Evolutionary conservation across 2,888 invertebrate species (phyloP), one percentile per base, ranked within the genome.

Genomic region (Spodoptera picta): DNA sequence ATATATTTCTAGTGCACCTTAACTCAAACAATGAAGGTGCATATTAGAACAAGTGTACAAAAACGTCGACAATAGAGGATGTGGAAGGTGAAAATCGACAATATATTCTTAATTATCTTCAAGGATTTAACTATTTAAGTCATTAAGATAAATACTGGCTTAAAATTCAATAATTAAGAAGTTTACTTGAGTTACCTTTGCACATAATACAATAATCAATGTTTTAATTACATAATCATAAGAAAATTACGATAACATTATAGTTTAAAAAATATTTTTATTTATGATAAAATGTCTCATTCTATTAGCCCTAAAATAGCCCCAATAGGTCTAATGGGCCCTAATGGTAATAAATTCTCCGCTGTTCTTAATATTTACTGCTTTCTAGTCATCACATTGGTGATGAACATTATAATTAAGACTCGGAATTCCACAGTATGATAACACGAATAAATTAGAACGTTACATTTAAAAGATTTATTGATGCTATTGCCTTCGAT

Each of bases 391-490:
- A 51, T 7, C 58, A 69, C 42, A 49, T 41, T 50, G 27, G 59
- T 65, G 47, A 42, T n/a, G n/a, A n/a, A n/a, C n/a, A n/a, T 65
- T 54, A 53, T 48, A 44, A 59, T 43, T 14, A 54, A 43, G 43
- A 31, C 14, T 10, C 5, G 24, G 19, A 43, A 46, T 45, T 58
- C 48, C 36, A 52, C 3, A 44, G 53, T 60, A 65, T 24, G 41
- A 42, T 58, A 47, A 3, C 48, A 41, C 44, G 11, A 54, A 60
- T 65, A 54, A 51, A 71, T 60, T 46, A 58, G 36, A 60, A 65
- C 23, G 42, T 53, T 52, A 45, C n/a, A 45, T 47, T 47, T 19
- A 24, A 59, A 3, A 65, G 41, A 71, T 65, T 54, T 60, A 71
- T 65, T 19, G 56, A 60, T 42, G 31, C 54, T 55, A 43, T 47